Evolutionary conservation across 2,797 vertebrate species (phyloP), one percentile per base, ranked within the genome.

Genomic region (Falco cherrug): DNA sequence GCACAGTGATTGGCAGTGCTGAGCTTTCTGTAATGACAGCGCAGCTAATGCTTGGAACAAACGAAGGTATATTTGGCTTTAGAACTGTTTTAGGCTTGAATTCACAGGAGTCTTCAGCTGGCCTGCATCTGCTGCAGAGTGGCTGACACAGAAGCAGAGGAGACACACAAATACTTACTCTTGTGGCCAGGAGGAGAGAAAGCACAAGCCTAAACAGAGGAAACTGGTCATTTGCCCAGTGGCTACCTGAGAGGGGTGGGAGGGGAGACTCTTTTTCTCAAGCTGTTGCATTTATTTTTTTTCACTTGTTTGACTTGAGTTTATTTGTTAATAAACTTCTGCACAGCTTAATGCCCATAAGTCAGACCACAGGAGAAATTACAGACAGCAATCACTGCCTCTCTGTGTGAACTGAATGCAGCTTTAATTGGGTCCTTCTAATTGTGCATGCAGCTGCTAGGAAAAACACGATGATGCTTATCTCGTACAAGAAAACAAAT

Each of bases 321-420:
- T 91, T 75, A 67, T 94, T 94, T 64, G 73, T 86, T 96, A 88
- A 91, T 92, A 84, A 93, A 83, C 51, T 81, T 73, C 84, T 84
- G 59, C 54, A 73, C 68, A 76, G 73, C 37, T 63, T 93, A 91
- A 73, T 84, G 60, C 61, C 78, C 35, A 0, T 63, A 89, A 94
- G 51, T 95, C 73, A 93, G 94, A 87, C 54, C 94, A 89, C 20
- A 26, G 84, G 92, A 96, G 90, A 91, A 89, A 95, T 92, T 88
- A 86, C 1, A 88, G 87, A 17, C 87, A 92, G 87, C 90, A 94
- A 70, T 93, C 81, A 69, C 93, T 59, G 67, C 43, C 0, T 2
- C 79, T 87, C 90, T 69, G 59, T 69, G 64, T 87, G 91, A 92
- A 60, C 71, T 33, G 61, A 93, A 74, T 57, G 84, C 78, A 86